Conservation (phyloP, 2,797 vertebrate genomes). For the Pangasius sanitwongsei region DNA sequence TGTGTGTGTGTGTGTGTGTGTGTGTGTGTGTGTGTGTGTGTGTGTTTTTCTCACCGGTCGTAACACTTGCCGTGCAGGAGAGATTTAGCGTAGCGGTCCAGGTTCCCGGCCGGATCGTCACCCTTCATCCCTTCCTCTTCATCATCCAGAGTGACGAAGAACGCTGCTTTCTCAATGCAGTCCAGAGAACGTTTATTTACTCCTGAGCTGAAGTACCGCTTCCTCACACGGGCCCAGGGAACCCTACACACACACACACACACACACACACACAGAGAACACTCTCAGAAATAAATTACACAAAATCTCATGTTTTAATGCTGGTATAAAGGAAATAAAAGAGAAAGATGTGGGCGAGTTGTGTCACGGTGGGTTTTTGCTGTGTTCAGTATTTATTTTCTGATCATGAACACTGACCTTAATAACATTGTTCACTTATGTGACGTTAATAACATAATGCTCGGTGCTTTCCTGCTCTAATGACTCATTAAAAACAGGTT, state of each 20-base stretch:
- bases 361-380: not conserved
- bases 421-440: not conserved
- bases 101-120: constrained; percentile 75
- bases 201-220: constrained; percentile 64
- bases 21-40: too few relatives aligned
- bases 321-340: not conserved
- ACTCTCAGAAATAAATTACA: not conserved
- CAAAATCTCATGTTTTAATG: not conserved
- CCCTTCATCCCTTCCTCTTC: constrained; percentile 81
- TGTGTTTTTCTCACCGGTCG: constrained; percentile 76
- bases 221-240: constrained; percentile 72
- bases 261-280: constrained; percentile 1
- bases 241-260: constrained; percentile 58
- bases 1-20: not conserved
- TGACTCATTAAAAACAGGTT: not conserved
- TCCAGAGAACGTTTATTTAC: constrained; percentile 66
- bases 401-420: not conserved
- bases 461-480: not conserved
- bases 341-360: not conserved
- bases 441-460: not conserved
- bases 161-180: constrained; percentile 81
- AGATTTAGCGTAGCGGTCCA: constrained; percentile 84
- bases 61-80: constrained; percentile 85
- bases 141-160: constrained; percentile 85
- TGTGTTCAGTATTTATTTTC: not conserved